These are phyloP conservation scores for Sericinus montela DNA, from an alignment of 2,888 invertebrate species.

Conservation along the genomic window DNA sequence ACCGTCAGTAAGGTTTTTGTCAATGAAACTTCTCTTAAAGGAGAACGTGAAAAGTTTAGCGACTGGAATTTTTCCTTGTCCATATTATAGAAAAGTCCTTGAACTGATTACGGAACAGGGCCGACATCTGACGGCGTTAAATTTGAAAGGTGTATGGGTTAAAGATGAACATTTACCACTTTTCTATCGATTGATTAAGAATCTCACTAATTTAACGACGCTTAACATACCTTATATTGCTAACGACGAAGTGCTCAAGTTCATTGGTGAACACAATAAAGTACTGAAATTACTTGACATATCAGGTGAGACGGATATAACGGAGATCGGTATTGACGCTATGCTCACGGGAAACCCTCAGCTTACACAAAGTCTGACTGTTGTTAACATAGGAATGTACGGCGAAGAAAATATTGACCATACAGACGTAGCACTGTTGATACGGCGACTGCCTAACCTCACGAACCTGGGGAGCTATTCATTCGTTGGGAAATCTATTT, in stretches of 20 bases:
- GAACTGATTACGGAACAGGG: slow-evolving; percentile 83
- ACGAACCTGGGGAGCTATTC: slow-evolving; percentile 83
- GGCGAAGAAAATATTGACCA: slow-evolving; percentile 84
- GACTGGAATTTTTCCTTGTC: slow-evolving; percentile 84
- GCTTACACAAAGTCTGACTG: slow-evolving; percentile 75
- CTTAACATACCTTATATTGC: slow-evolving; percentile 85
- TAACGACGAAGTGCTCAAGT: slow-evolving; percentile 82
- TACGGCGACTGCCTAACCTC: slow-evolving; percentile 81
- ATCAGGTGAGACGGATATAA: slow-evolving; percentile 85
- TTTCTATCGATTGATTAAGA: slow-evolving; percentile 80
- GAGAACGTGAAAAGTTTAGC: slow-evolving; percentile 82
- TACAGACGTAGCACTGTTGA: slow-evolving; percentile 81
- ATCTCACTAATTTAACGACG: slow-evolving; percentile 78
- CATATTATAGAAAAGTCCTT: slow-evolving; percentile 84
- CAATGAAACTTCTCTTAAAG: slow-evolving; percentile 82
- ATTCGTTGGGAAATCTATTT: slow-evolving; percentile 82
- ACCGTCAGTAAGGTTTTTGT: slow-evolving; percentile 82
- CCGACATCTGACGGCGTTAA: slow-evolving; percentile 80
- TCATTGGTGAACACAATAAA: slow-evolving; percentile 76
- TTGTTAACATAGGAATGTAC: slow-evolving; percentile 84
- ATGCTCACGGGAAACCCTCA: slow-evolving; percentile 75
- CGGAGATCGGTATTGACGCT: slow-evolving; percentile 81
- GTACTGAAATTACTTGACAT: slow-evolving; percentile 81
- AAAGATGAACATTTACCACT: slow-evolving; percentile 83
- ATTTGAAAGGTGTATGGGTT: slow-evolving; percentile 86